A percentile compares a stretch with the other conserved stretches of the same genome.
Evolutionary conservation across 2,888 invertebrate genomes (phyloP).

Genomic region (Pterostichus niger): DNA sequence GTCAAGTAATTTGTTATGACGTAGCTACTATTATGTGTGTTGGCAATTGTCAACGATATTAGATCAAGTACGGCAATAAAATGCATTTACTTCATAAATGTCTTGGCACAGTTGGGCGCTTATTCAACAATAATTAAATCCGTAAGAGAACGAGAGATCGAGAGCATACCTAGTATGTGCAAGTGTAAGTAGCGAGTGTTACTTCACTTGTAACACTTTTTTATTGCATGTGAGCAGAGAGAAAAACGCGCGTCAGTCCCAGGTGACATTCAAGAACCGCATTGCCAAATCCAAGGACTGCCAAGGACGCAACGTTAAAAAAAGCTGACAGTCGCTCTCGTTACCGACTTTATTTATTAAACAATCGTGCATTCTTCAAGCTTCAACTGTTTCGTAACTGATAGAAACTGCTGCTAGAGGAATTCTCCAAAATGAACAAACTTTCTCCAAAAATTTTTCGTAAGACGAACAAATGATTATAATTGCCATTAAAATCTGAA

Average conservation of each 20-base stretch:
- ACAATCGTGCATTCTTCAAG: slow-evolving; percentile 60
- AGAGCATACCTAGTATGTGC: too few relatives aligned
- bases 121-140: too few relatives aligned
- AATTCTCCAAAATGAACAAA: slow-evolving; percentile 36
- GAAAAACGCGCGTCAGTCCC: background rate
- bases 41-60: too few relatives aligned
- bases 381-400: slow-evolving; percentile 56
- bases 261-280: slow-evolving; percentile 62
- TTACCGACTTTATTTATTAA: slow-evolving; percentile 62
- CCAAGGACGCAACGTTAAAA: slow-evolving; percentile 65
- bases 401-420: slow-evolving; percentile 34
- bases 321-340: slow-evolving; percentile 61
- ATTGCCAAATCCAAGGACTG: slow-evolving; percentile 66
- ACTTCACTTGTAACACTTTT: slow-evolving; percentile 52
- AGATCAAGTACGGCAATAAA: background rate
- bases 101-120: background rate
- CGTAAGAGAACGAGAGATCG: too few relatives aligned
- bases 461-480: slow-evolving; percentile 18
- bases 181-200: background rate
- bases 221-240: slow-evolving; percentile 18
- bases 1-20: too few relatives aligned
- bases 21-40: too few relatives aligned
- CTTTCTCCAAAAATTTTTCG: slow-evolving; percentile 52
- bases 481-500: slow-evolving; percentile 34
- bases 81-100: slow-evolving; percentile 11